These are phyloP conservation scores for Spodoptera littoralis DNA, from an alignment of 2,888 invertebrate genomes.

Conservation along the genomic window DNA sequence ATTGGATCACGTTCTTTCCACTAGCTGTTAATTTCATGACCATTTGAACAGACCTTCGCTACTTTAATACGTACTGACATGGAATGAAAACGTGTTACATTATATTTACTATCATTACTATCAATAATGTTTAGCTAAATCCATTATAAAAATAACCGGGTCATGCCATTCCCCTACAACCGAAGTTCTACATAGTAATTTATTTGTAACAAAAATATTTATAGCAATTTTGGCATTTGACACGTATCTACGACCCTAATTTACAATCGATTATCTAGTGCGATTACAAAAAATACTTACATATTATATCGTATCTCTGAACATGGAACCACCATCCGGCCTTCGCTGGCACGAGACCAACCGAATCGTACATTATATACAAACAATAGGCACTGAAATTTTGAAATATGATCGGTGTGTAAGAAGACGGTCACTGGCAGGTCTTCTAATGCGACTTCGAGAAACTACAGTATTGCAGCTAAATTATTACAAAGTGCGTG, in stretches of 20 bases:
- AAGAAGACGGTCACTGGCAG: constrained; percentile 60
- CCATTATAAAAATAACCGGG: constrained; percentile 10
- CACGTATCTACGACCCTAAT: constrained; percentile 68
- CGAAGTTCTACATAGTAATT: constrained; percentile 44
- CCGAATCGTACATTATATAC: constrained; percentile 72
- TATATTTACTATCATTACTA: constrained; percentile 15
- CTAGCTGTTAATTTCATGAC: constrained; percentile 1
- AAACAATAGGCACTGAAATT: constrained; percentile 83
- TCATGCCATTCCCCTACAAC: constrained; percentile 42
- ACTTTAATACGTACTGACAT: constrained; percentile 15
- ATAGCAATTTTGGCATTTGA: constrained; percentile 78
- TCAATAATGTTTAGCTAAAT: constrained; percentile 13
- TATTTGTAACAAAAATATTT: constrained; percentile 78
- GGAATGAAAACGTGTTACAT: constrained; percentile 13
- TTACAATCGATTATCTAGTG: constrained; percentile 75
- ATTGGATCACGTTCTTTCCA: constrained; percentile 8
- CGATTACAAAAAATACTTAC: constrained; percentile 79
- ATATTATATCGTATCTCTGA: constrained; percentile 85
- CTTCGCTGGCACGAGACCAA: constrained; percentile 57
- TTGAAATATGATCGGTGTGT: constrained; percentile 70
- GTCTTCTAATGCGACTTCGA: constrained; percentile 55
- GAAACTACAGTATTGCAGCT: constrained; percentile 70
- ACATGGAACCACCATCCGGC: constrained; percentile 67
- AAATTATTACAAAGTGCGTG: constrained; percentile 75
- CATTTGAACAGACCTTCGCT: constrained; percentile 6